Evolutionary conservation across 2,888 invertebrate genomes (phyloP).

Genomic region (Marronus borbonicus): DNA sequence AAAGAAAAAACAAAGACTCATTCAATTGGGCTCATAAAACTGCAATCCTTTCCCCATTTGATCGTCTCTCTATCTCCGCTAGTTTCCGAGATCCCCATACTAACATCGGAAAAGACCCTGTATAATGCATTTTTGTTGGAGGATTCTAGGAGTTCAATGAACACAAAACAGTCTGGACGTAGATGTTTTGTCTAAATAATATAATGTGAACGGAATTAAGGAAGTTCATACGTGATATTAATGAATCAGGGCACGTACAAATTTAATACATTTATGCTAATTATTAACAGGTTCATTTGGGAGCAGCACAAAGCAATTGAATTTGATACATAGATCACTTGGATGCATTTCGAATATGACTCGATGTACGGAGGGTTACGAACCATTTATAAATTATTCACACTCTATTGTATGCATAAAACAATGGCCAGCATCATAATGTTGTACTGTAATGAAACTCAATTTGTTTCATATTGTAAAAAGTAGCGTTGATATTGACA

Average conservation of each 20-base stretch:
- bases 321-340: slow-evolving; percentile 13
- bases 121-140: no score
- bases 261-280: slow-evolving; percentile 32
- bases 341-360: background rate
- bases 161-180: background rate
- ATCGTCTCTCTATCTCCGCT: no score
- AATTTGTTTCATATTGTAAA: background rate
- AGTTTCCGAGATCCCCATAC: no score
- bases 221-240: slow-evolving; percentile 13
- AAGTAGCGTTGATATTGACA: background rate
- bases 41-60: no score
- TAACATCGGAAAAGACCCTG: no score
- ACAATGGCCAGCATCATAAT: background rate
- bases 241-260: slow-evolving; percentile 27
- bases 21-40: no score
- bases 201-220: background rate
- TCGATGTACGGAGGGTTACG: background rate
- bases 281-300: slow-evolving; percentile 21
- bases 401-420: background rate
- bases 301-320: slow-evolving; percentile 10
- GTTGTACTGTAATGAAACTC: background rate
- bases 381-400: slow-evolving; percentile 5
- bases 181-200: background rate
- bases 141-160: background rate
- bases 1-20: no score